Evolutionary conservation across 2,888 invertebrate species (phyloP).

Genomic region (Margaritifera margaritifera): DNA sequence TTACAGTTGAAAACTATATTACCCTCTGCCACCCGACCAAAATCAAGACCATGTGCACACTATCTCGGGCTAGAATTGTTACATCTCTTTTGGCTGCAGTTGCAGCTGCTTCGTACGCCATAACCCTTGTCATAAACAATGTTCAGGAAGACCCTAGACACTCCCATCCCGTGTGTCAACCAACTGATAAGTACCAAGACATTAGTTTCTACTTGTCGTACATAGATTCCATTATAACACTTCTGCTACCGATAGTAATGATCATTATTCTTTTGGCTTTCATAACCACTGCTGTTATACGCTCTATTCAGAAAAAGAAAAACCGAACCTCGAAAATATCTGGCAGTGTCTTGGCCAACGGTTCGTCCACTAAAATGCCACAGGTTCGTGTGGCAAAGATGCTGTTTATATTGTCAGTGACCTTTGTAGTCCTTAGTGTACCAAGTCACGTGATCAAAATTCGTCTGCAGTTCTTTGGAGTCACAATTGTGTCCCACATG

Average conservation of each 20-base stretch:
- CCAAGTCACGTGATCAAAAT: conserved; percentile 49
- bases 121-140: conserved; percentile 23
- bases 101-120: conserved; percentile 10
- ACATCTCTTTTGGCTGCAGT: conserved; percentile 11
- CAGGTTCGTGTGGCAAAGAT: conserved; percentile 52
- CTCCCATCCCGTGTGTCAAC: conserved; percentile 18
- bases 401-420: conserved; percentile 41
- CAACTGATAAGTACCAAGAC: conserved; percentile 9
- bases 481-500: conserved; percentile 7
- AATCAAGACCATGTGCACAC: conserved; percentile 52
- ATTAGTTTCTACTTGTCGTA: conserved; percentile 30
- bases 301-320: conserved; percentile 38
- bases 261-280: conserved; percentile 37
- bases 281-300: conserved; percentile 37
- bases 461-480: conserved; percentile 24
- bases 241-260: conserved; percentile 38
- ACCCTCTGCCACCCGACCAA: conserved; percentile 54
- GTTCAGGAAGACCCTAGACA: conserved; percentile 18
- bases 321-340: conserved; percentile 25
- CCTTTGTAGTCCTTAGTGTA: conserved; percentile 38
- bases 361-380: conserved; percentile 25
- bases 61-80: conserved; percentile 45
- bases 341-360: conserved; percentile 9
- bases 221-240: conserved; percentile 38
- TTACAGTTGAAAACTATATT: conserved; percentile 89